These are phyloP conservation scores for Caloenas nicobarica DNA, from an alignment of 2,113 vertebrate genomes.

Conservation along the genomic window DNA sequence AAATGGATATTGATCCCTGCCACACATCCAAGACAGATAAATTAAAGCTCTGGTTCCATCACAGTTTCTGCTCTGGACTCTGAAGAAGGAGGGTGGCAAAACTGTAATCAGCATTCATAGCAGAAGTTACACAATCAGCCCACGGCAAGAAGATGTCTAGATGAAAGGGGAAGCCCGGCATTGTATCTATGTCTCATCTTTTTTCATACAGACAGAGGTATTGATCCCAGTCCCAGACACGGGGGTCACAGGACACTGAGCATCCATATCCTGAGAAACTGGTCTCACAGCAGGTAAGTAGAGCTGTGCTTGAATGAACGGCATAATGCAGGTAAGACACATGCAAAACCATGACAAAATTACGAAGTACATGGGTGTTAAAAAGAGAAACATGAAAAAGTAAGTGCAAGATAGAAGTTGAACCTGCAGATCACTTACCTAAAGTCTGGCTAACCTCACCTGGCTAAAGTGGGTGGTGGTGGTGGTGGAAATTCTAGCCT, in stretches of 20 bases:
- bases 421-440: neutral
- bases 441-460: neutral
- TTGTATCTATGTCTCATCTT: neutral
- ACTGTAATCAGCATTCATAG: neutral
- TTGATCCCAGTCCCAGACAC: neutral
- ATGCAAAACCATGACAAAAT: neutral
- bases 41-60: neutral
- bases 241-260: neutral
- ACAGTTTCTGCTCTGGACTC: neutral
- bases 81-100: neutral
- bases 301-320: neutral
- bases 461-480: neutral
- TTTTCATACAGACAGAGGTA: neutral
- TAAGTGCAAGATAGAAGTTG: neutral
- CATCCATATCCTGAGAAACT: neutral
- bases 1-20: slow-evolving; percentile 88
- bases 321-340: neutral
- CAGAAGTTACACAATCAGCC: neutral
- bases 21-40: slow-evolving; percentile 5
- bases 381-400: neutral
- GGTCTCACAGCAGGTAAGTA: neutral
- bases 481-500: neutral
- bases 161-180: neutral
- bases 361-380: neutral
- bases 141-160: neutral